These are phyloP conservation scores for Amphiprion percula DNA, from an alignment of 2,113 vertebrate species.

Conservation along the genomic window DNA sequence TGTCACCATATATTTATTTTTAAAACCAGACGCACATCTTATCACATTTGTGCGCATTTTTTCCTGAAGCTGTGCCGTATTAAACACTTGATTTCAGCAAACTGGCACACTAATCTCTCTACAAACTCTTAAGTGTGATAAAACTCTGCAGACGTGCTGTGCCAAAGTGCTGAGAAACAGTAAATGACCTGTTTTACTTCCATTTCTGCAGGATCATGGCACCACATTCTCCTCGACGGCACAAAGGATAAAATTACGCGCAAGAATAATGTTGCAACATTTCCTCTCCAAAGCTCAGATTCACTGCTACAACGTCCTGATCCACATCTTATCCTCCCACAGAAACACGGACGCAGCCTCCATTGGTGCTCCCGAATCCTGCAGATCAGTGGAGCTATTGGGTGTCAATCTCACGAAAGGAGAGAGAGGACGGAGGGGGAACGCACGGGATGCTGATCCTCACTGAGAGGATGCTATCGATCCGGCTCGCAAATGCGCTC, in stretches of 20 bases:
- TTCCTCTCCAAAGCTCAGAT: neutral
- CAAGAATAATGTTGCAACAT: neutral
- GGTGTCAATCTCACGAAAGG: constrained; percentile 68
- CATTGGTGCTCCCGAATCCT: constrained; percentile 62
- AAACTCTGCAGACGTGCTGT: no score
- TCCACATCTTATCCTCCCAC: constrained; percentile 57
- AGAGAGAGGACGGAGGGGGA: constrained; percentile 4
- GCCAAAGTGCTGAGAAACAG: no score
- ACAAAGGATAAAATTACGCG: no score
- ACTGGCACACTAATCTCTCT: no score
- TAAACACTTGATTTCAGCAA: no score
- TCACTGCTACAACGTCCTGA: neutral
- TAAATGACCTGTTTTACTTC: no score
- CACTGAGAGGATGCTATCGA: constrained; percentile 80
- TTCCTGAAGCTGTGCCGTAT: no score
- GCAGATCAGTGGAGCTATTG: constrained; percentile 48
- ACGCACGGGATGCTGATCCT: constrained; percentile 73
- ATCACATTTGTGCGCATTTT: neutral
- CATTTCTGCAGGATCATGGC: no score
- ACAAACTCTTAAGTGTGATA: no score
- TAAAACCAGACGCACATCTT: neutral
- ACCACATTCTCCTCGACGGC: no score
- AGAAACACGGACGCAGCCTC: constrained; percentile 40
- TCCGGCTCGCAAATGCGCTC: constrained; percentile 42
- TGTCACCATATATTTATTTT: neutral